Percentiles rank a stretch among this genome's conserved stretches.
These are phyloP conservation scores for Allygus modestus DNA, from an alignment of 2,888 invertebrate species.

Conservation along the genomic window DNA sequence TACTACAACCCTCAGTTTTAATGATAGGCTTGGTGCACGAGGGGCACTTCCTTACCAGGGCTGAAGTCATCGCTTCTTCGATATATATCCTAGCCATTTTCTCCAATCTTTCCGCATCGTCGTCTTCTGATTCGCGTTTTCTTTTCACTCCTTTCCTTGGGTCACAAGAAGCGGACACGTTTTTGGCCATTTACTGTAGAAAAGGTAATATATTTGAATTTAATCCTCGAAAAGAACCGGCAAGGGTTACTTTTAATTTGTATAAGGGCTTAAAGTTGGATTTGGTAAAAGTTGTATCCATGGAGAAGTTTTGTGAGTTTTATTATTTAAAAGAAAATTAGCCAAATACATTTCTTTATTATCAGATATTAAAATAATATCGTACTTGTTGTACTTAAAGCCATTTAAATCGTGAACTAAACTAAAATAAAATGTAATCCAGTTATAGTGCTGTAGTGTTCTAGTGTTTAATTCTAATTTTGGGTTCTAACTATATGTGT, in stretches of 20 bases:
- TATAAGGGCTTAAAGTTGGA: neutral
- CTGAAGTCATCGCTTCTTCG: constrained; percentile 44
- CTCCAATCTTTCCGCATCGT: constrained; percentile 12
- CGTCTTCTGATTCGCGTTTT: neutral
- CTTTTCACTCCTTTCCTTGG: neutral
- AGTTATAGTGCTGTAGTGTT: no score
- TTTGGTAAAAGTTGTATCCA: neutral
- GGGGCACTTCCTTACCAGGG: constrained; percentile 4
- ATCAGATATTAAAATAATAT: no score
- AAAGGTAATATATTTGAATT: neutral
- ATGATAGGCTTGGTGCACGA: constrained; percentile 1
- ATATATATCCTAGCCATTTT: constrained; percentile 26
- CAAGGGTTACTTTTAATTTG: constrained; percentile 11
- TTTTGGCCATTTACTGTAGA: neutral
- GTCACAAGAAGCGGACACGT: neutral
- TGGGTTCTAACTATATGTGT: no score
- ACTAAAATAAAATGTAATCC: no score
- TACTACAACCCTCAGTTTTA: constrained; percentile 10
- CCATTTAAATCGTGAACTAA: no score
- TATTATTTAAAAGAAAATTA: neutral
- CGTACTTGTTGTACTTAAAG: no score
- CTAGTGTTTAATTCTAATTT: no score
- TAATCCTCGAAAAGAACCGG: neutral
- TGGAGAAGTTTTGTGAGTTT: neutral
- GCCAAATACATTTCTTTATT: no score